Evolutionary conservation across 2,113 vertebrate species (phyloP), one percentile per base, ranked within the genome.

Genomic region (Dendrocopos noguchii): DNA sequence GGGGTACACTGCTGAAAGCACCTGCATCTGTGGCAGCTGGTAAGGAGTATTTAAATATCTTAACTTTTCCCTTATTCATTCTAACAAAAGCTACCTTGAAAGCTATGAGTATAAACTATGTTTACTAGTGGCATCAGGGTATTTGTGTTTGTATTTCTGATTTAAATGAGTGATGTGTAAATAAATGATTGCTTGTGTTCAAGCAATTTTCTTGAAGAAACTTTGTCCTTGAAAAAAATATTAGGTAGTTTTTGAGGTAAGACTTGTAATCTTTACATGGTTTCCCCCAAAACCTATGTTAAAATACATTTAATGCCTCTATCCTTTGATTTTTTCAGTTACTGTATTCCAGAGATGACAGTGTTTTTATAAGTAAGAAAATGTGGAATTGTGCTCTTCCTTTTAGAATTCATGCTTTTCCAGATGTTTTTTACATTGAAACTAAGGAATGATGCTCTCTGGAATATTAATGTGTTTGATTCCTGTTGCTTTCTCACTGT

Each of bases 1-100:
- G 98, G 50, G 96, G 96, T 61, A 73, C 97, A 1, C 92, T 98
- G 64, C 90, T 98, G 81, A 99, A 99, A 96, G 97, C 98, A 18
- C 91, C 97, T 86, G 50, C 80, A 27, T 28, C 98, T 90, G 97
- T 75, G 95, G 76, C 90, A 86, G 44, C 98, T 91, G 98, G 98
- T 99, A 96, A 95, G 95, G 53, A 73, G 18, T 8, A 42, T 5
- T 65, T 61, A 31, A 66, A 24, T n/a, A 1, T 12, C 5, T 52
- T 10, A 57, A 60, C 17, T 82, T 56, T 71, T 44, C 4, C 28
- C 20, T 78, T n/a, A 29, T 44, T 82, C 5, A 10, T 36, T 85
- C 25, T 36, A 34, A 82, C 10, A 74, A 56, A 46, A 78, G 77
- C 9, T 72, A 39, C 10, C 5, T 56, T 19, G 22, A n/a, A 67